A percentile compares a stretch with the other conserved stretches of the same genome.
phyloP scores from a whole-genome alignment of 1,140 invertebrate genomes.

The Dreissena rostriformis region DNA sequence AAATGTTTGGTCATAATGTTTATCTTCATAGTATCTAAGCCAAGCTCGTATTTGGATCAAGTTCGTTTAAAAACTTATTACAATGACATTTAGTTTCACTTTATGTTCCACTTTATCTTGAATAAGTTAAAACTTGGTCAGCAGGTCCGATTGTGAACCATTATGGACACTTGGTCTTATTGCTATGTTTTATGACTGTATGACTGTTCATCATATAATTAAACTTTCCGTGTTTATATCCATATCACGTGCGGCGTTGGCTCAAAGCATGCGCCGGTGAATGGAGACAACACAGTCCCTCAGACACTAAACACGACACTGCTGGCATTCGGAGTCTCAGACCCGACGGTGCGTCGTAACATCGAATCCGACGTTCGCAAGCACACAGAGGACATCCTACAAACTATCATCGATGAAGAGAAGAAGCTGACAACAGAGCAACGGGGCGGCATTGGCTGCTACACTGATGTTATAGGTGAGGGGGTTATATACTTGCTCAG shows the following conservation, averaged over 20 bases:
- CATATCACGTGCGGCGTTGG: slow-evolving; percentile 25
- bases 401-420: slow-evolving; percentile 58
- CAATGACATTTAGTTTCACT: too few species aligned
- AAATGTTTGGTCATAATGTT: too few species aligned
- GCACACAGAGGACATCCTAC: slow-evolving; percentile 51
- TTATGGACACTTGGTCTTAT: too few species aligned
- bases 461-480: slow-evolving; percentile 69
- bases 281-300: slow-evolving; percentile 19
- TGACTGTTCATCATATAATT: too few species aligned
- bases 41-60: too few species aligned
- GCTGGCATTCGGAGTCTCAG: neutral
- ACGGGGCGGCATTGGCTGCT: slow-evolving; percentile 58
- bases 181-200: too few species aligned
- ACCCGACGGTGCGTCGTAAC: slow-evolving; percentile 13
- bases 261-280: slow-evolving; percentile 1
- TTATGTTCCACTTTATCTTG: too few species aligned
- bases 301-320: neutral
- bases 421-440: slow-evolving; percentile 46
- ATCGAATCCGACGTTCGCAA: slow-evolving; percentile 5
- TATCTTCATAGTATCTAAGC: too few species aligned
- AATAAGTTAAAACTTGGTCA: too few species aligned
- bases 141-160: too few species aligned
- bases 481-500: too few species aligned
- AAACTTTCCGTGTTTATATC: neutral
- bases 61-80: too few species aligned